Percentiles rank a stretch among this genome's conserved stretches.
Conservation (phyloP, 2,113 vertebrate genomes). For the Leucopsar rothschildi region DNA sequence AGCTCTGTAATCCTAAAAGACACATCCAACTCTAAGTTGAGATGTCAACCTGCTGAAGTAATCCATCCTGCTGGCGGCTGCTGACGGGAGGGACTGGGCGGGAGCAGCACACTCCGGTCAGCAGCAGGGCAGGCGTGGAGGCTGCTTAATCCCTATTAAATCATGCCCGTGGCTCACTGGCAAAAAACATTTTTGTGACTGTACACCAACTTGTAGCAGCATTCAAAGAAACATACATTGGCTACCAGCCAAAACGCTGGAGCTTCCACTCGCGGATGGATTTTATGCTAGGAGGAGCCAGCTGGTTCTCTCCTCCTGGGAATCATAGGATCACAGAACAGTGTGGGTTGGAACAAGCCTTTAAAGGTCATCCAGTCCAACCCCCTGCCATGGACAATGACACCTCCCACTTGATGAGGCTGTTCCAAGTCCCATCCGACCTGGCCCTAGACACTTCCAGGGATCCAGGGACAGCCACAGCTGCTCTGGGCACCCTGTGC, state of each 20-base stretch:
- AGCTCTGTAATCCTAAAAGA: constrained; percentile 14
- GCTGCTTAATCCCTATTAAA: background rate
- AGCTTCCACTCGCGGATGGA: background rate
- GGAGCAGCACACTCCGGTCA: background rate
- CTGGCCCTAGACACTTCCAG: rapidly evolving
- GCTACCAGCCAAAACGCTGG: background rate
- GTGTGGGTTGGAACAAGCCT: background rate
- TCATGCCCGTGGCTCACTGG: background rate
- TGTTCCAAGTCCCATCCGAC: rapidly evolving
- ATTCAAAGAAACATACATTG: background rate
- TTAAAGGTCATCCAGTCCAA: rapidly evolving
- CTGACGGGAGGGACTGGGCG: rapidly evolving
- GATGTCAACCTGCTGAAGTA: background rate
- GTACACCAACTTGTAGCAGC: background rate
- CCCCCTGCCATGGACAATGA: rapidly evolving
- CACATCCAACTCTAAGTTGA: background rate
- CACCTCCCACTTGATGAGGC: rapidly evolving
- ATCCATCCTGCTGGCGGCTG: background rate
- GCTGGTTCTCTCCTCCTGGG: background rate
- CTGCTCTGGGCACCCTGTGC: background rate
- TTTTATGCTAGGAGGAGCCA: background rate
- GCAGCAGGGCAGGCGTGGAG: background rate
- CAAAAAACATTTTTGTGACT: background rate
- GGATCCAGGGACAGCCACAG: background rate
- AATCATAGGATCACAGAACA: background rate